A percentile compares a stretch with the other conserved stretches of the same genome.
These are phyloP conservation scores for Meteorus sp. DNA, from an alignment of 1,140 invertebrate genomes.

Conservation along the genomic window DNA sequence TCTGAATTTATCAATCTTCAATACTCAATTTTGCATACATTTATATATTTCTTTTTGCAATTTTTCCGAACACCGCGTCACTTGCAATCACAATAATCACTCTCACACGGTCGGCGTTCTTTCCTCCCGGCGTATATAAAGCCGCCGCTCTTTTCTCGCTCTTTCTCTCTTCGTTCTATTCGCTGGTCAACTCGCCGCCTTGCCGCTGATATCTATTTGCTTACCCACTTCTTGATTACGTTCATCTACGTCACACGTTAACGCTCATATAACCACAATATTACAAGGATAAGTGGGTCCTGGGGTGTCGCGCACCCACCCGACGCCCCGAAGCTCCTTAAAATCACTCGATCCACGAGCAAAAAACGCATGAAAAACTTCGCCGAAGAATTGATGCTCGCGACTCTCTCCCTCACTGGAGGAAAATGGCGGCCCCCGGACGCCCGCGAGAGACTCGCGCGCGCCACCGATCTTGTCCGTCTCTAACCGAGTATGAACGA, in stretches of 20 bases:
- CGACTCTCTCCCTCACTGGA: conserved; percentile 51
- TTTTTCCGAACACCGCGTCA: conserved; percentile 14
- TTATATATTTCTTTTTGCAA: conserved; percentile 22
- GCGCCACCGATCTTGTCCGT: conserved; percentile 38
- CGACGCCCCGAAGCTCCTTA: conserved; percentile 32
- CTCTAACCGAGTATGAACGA: conserved; percentile 5
- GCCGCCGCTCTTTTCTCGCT: conserved; percentile 15
- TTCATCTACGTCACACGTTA: neutral
- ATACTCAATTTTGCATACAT: neutral
- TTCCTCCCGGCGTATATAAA: conserved; percentile 12
- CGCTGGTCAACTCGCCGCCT: conserved; percentile 1
- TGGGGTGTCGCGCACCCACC: conserved; percentile 35
- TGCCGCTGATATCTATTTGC: conserved; percentile 1
- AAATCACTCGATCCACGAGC: conserved; percentile 31
- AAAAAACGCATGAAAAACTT: conserved; percentile 29
- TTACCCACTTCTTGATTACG: neutral
- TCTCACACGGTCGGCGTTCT: conserved; percentile 7
- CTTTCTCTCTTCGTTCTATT: conserved; percentile 17
- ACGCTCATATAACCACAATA: conserved; percentile 10
- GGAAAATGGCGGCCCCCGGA: conserved; percentile 56
- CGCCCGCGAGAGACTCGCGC: conserved; percentile 43
- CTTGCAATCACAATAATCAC: conserved; percentile 32
- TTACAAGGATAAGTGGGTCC: conserved; percentile 28
- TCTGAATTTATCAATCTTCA: no score
- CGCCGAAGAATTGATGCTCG: conserved; percentile 28